Evolutionary conservation across 2,888 invertebrate species (phyloP), one percentile per base, ranked within the genome.

Genomic region (Hydriomena furcata): DNA sequence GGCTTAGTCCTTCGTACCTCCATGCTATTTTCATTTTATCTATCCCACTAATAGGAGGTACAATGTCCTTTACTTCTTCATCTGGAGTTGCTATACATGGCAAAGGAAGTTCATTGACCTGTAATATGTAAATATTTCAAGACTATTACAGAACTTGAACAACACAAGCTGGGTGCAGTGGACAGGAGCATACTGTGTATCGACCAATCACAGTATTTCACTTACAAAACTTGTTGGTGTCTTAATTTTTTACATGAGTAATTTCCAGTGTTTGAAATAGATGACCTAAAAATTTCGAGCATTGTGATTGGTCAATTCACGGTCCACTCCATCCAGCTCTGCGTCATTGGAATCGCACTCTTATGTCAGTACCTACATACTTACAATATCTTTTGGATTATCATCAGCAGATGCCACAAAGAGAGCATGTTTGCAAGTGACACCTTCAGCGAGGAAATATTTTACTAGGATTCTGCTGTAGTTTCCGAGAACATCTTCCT

Each of bases 391-490:
- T 7, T 84, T 76, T 12, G 95, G 93, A 70, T 93, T 91, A 48
- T 92, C 91, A 83, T 96, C 95, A 64, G 94, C 92, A 61, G 95
- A 95, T 47, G 94, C 95, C 53, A 97, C 76, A 54, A 96, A 92
- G 17, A 96, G 72, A 17, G 92, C 88, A 83, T 98, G 97, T 25
- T 93, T 92, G 57, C 93, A 94, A 13, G 94, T 92, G 10, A 96
- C 87, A 27, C 97, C 97, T 88, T 98, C 98, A n/a, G 97, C 96
- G 58, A 97, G 81, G 68, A 95, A 98, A 79, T 97, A 97, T 79
- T 96, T 97, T 11, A 93, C 82, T 64, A 98, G 82, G 37, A 96
- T 91, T 76, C 94, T 93, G 40, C 96, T 93, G 80, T 97, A 96
- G 52, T 91, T 93, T 5, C 94, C 94, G 73, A 94, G 93, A 3